A percentile compares a stretch with the other conserved stretches of the same genome.
These are phyloP conservation scores for Azemiops feae DNA, from an alignment of 2,113 vertebrate genomes.

Conservation along the genomic window DNA sequence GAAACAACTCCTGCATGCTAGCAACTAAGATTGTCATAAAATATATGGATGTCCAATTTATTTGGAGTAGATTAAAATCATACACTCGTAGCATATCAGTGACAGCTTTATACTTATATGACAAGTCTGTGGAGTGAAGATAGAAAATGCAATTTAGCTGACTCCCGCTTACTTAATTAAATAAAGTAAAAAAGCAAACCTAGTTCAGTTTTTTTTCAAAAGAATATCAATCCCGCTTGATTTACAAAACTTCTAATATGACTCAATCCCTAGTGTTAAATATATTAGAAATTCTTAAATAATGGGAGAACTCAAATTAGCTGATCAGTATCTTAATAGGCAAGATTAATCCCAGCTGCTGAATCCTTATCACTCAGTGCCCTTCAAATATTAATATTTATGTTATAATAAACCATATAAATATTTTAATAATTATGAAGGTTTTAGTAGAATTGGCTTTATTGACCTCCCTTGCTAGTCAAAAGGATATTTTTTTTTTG, in stretches of 20 bases:
- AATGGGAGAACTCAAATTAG: background rate
- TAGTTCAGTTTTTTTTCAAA: slow-evolving; percentile 1
- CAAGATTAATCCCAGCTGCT: slow-evolving; percentile 18
- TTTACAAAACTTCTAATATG: slow-evolving; percentile 7
- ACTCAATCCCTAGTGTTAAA: slow-evolving; percentile 20
- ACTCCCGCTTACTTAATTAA: slow-evolving; percentile 44
- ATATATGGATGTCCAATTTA: slow-evolving; percentile 48
- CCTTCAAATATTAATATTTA: slow-evolving; percentile 22
- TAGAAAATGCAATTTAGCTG: slow-evolving; percentile 47
- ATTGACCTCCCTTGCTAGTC: background rate
- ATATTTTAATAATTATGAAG: slow-evolving; percentile 14
- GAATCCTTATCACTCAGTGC: background rate
- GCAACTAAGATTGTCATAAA: slow-evolving; percentile 45
- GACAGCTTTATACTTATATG: slow-evolving; percentile 46
- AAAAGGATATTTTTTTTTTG: background rate
- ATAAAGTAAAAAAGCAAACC: slow-evolving; percentile 37
- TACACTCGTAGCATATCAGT: slow-evolving; percentile 34
- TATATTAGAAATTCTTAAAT: slow-evolving; percentile 16
- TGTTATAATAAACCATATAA: background rate
- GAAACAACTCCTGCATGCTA: slow-evolving; percentile 25
- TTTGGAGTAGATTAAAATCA: slow-evolving; percentile 47
- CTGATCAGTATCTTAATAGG: background rate
- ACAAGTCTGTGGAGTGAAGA: slow-evolving; percentile 42
- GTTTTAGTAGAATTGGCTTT: slow-evolving; percentile 10
- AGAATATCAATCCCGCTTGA: slow-evolving; percentile 27